A percentile compares a stretch with the other conserved stretches of the same genome.
Conservation (phyloP, 2,888 invertebrate genomes). For the Endotricha flammealis region DNA sequence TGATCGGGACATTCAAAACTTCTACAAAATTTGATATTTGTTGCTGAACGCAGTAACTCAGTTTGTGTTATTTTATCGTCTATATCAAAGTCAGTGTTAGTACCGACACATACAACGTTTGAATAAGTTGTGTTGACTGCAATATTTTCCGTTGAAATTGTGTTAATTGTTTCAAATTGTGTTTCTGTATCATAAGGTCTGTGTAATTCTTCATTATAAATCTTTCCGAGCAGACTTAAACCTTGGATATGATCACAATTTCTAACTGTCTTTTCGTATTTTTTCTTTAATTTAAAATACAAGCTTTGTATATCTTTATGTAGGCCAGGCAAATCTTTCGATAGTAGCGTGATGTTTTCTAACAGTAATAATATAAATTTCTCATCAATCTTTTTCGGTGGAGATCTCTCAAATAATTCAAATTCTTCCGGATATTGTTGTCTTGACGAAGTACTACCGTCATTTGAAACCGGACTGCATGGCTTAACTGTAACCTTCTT, state of each 20-base stretch:
- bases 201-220: slow-evolving; percentile 40
- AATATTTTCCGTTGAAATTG: neutral
- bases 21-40: too few species aligned
- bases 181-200: slow-evolving; percentile 28
- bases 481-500: slow-evolving; percentile 29
- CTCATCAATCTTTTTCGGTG: slow-evolving; percentile 49
- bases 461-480: too few species aligned
- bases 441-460: too few species aligned
- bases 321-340: slow-evolving; percentile 42
- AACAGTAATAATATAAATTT: slow-evolving; percentile 53
- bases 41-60: neutral
- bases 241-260: slow-evolving; percentile 33
- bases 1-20: too few species aligned
- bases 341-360: slow-evolving; percentile 49
- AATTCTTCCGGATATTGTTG: slow-evolving; percentile 31
- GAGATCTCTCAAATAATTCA: slow-evolving; percentile 34
- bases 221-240: slow-evolving; percentile 50
- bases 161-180: slow-evolving; percentile 25
- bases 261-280: slow-evolving; percentile 38
- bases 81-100: slow-evolving; percentile 12
- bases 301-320: slow-evolving; percentile 52
- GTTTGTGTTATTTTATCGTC: neutral
- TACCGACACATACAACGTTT: neutral
- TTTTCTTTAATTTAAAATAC: slow-evolving; percentile 44
- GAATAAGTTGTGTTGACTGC: neutral